Base-by-base conservation (phyloP, 2,797 vertebrate genomes). In the Graptemys geographica region DNA sequence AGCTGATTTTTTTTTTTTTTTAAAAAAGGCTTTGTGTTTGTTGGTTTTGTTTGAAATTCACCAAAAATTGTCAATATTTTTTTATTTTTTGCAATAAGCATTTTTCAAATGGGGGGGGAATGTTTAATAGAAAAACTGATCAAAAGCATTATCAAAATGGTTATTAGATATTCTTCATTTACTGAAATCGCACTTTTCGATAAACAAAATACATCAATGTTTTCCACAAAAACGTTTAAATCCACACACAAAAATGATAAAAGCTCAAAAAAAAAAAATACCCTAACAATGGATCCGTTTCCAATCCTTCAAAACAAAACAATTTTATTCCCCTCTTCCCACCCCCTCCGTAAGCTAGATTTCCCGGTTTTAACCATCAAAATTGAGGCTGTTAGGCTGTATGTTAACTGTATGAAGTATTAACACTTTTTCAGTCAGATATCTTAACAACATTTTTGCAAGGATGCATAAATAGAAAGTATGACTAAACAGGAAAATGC, bases 121-220 rank as follows among this genome's bases (percentile, higher is more conserved):
- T 0, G 0, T 59, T 59, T 31, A 59, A 59, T 59, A 65, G 1
- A 28, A 19, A 33, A 21, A 11, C 9, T 10, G 12, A 69, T 4
- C 44, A 6, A 62, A 93, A 88, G 52, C 11, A 2, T 84, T 78
- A 41, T 0, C 80, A 51, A 79, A 92, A 87, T 31, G 0, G 78
- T 18, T 47, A 65, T 0, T 18, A 5, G 80, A 44, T 4, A 76
- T 53, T 3, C 78, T 65, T 31, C 16, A 25, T 79, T 81, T 80
- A 25, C 23, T 76, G 11, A 28, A 57, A 57, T 57, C 27, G 76
- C 31, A 33, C 2, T 76, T 4, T 88, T 59, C 31, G 59, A 84
- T 1, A 57, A 44, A 78, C 86, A 82, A 25, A 1, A 21, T 25
- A 2, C 44, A 69, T 33, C 0, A 81, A 88, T 10, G 28, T 79